Base-by-base conservation (phyloP, 2,888 invertebrate genomes). In the Drosophila suboccidentalis region DNA sequence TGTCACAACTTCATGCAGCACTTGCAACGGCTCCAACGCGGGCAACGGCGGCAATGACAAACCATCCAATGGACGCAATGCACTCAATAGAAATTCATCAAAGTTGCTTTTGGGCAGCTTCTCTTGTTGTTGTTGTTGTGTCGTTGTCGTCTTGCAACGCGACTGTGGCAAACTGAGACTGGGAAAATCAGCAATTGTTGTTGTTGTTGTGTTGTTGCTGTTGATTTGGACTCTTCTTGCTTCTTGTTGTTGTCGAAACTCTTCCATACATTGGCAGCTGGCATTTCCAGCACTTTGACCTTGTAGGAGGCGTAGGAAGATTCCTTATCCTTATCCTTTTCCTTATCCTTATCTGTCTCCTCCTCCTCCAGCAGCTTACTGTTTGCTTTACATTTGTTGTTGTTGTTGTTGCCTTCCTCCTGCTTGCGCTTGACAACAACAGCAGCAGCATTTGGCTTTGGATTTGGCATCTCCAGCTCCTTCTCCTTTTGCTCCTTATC, bases 11-110 rank as follows among this genome's bases (percentile, higher is more conserved):
- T 63, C 65, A 8, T 57, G 69, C 32, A 26, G 6, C 26, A 86
- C 70, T 39, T 87, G 89, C 22, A 91, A 71, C 13, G 90, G 89
- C 62, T 91, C 91, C 9, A 90, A 63, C 1, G 79, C 74, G 4
- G 91, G 90, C 46, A 92, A 62, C 6, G 91, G 91, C 5, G 90
- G 87, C 58, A 90, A 26, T 9, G 78, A 5, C 26, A 26, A n/a
- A n/a, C n/a, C 57, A 15, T 91, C 91, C 8, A 90, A 57, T 22
- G 86, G 86, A 19, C 57, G 34, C 73, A 82, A 17, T 3, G 68
- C 51, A 5, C 66, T 50, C 11, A 83, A 15, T 13, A 84, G 68
- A 43, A 91, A 82, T 19, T 90, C 91, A 38, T 91, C 86, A 55
- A 91, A 86, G 11, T 70, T 54, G 1, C 43, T 26, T 6, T 26